phyloP scores from a whole-genome alignment of 2,797 vertebrate genomes.

The Diplodus puntazzo region DNA sequence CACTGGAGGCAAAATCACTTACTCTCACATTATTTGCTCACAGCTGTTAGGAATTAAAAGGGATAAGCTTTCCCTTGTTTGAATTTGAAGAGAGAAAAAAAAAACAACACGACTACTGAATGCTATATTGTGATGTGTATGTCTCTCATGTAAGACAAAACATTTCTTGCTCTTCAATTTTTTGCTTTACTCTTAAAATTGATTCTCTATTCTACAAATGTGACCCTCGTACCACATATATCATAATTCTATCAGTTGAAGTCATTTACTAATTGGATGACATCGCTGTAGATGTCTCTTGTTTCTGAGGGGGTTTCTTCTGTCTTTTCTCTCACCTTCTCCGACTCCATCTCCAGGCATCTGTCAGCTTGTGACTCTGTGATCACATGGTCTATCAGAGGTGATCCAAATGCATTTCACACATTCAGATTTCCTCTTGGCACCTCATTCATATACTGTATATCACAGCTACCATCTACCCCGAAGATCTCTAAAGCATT shows the following conservation, averaged over 20 bases:
- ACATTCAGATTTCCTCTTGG: neutral
- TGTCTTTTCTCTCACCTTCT: slow-evolving; percentile 3
- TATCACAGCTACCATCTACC: slow-evolving; percentile 12
- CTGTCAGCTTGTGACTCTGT: slow-evolving; percentile 32
- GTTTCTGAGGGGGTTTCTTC: neutral
- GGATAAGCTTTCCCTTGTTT: slow-evolving; percentile 4
- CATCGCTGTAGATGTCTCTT: neutral
- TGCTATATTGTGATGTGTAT: neutral
- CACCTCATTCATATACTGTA: slow-evolving; percentile 12
- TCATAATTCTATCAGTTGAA: neutral
- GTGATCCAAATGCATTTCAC: slow-evolving; percentile 38
- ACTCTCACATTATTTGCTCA: slow-evolving; percentile 15
- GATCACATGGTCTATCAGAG: slow-evolving; percentile 26
- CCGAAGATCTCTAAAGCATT: neutral
- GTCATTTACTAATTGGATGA: neutral
- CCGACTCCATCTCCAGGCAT: slow-evolving; percentile 27
- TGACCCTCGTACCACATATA: neutral
- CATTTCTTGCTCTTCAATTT: neutral
- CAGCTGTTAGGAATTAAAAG: slow-evolving; percentile 23
- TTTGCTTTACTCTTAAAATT: neutral
- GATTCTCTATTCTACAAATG: neutral
- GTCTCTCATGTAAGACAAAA: neutral
- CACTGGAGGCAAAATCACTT: slow-evolving; percentile 13
- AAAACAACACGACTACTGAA: slow-evolving; percentile 8
- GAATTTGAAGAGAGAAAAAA: slow-evolving; percentile 18